Evolutionary conservation across 1,140 invertebrate genomes (phyloP), one percentile per base, ranked within the genome.

Genomic region (Eriocheir sinensis): DNA sequence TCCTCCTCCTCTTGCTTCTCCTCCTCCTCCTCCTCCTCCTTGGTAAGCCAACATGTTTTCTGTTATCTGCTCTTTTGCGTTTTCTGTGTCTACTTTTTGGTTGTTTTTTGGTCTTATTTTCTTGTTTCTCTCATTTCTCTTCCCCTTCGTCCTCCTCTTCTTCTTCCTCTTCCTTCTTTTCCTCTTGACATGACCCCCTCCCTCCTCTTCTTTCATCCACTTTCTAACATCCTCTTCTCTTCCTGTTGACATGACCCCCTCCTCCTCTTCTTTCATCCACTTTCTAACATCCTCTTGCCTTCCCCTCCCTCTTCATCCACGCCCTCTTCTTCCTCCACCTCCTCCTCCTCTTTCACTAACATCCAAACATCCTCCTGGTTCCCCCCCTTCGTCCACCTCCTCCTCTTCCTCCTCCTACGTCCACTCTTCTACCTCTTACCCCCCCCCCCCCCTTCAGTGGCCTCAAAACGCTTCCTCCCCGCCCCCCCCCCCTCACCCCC

Each of bases 131-230:
- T n/a, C 60, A 12, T 15, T 72, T n/a, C 60, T 72, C 60, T n/a
- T 72, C 60, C 60, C 60, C 60, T 72, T n/a, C n/a, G 15, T n/a
- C 15, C 60, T 72, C 60, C n/a, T 72, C 60, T n/a, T 72, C 60
- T n/a, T n/a, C 60, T n/a, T n/a, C 60, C 60, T n/a, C 60, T 72
- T n/a, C n/a, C 60, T n/a, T 15, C 60, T 72, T n/a, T 72, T 72
- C 60, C 60, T 72, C 60, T n/a, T 15, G n/a, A 12, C 60, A 72
- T n/a, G 12, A 15, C 60, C 60, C 60, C 60, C n/a, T n/a, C 60
- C n/a, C 60, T 72, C n/a, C n/a, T 72, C 60, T 72, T 72, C 60
- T 72, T n/a, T n/a, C 60, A 72, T n/a, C 60, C n/a, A 72, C 60
- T n/a, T 72, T 72, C 60, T n/a, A 15, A 12, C 60, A 12, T n/a